phyloP scores from a whole-genome alignment of 2,797 vertebrate species.

The Pseudomugil tenellus region DNA sequence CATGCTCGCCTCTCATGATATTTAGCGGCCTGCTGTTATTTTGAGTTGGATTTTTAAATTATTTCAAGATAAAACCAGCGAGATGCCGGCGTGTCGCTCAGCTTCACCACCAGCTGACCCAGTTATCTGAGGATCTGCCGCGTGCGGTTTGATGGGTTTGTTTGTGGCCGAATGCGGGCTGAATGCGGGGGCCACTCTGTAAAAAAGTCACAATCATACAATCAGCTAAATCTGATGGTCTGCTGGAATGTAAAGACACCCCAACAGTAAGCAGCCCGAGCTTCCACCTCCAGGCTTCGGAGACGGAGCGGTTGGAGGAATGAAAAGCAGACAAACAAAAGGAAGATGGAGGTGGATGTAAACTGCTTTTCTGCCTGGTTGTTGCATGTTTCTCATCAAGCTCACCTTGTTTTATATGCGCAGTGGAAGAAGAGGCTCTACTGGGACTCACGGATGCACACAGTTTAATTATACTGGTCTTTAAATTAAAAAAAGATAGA shows the following conservation, averaged over 20 bases:
- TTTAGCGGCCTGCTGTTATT: constrained; percentile 25
- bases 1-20: neutral
- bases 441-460: too few species aligned
- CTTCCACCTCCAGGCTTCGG: constrained; percentile 27
- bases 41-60: constrained; percentile 12
- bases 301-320: constrained; percentile 8
- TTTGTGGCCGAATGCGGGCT: constrained; percentile 22
- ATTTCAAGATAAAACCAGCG: constrained; percentile 28
- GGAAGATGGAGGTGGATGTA: constrained; percentile 30
- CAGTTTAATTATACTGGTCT: too few species aligned
- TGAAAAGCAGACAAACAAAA: constrained; percentile 38
- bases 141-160: neutral
- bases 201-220: constrained; percentile 43
- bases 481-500: too few species aligned
- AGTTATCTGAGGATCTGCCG: constrained; percentile 27
- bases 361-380: constrained; percentile 3
- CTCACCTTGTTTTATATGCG: neutral
- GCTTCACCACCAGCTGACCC: constrained; percentile 13
- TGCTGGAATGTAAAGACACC: constrained; percentile 41
- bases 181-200: constrained; percentile 2
- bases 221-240: constrained; percentile 59
- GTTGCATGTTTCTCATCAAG: neutral
- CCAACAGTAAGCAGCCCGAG: neutral
- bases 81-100: neutral
- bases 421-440: too few species aligned